Evolutionary conservation across 2,113 vertebrate genomes (phyloP).

Genomic region (Poeciliopsis turrubarensis): DNA sequence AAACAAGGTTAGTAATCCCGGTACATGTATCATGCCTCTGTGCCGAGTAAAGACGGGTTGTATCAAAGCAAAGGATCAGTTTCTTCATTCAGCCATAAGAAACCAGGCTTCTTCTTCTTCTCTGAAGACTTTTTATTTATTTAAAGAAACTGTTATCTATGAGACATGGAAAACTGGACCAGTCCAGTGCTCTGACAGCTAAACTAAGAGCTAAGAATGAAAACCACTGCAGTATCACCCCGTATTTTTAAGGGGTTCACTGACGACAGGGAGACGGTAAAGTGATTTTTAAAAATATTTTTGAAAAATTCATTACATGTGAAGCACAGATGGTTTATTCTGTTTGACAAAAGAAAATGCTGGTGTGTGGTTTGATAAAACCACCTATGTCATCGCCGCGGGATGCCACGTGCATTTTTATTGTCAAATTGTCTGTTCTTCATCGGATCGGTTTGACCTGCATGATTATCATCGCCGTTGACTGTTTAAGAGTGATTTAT

Average conservation of each 20-base stretch:
- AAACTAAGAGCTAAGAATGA: not conserved
- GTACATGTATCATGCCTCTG: not conserved
- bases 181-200: not conserved
- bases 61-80: not conserved
- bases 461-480: not conserved
- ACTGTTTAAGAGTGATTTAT: constrained; percentile 9
- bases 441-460: not conserved
- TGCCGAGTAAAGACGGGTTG: not conserved
- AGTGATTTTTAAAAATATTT: not conserved
- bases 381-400: too few species aligned
- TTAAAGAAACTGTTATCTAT: not conserved
- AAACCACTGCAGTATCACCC: not conserved
- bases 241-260: not conserved
- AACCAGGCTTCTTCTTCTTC: not conserved
- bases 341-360: too few species aligned
- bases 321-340: too few species aligned
- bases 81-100: not conserved
- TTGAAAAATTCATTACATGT: not conserved
- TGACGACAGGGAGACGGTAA: not conserved
- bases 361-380: not conserved
- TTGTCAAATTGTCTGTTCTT: not conserved
- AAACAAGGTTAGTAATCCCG: constrained; percentile 83
- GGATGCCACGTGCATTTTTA: not conserved
- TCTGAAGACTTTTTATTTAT: not conserved
- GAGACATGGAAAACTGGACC: not conserved